Evolutionary conservation across 2,888 invertebrate genomes (phyloP).

Genomic region (Drosophila atripex): DNA sequence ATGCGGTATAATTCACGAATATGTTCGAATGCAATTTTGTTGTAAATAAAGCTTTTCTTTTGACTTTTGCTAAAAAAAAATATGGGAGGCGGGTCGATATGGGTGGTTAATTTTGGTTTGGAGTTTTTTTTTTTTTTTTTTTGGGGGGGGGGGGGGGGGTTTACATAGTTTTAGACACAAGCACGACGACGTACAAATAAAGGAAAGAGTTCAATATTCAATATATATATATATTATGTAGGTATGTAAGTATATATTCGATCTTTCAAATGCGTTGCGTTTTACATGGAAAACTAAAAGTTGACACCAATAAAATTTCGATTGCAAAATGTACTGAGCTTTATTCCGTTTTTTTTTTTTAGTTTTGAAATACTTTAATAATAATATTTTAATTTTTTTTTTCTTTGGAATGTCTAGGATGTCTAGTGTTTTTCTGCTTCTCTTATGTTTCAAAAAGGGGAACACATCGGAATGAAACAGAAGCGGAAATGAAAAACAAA

Average conservation of each 20-base stretch:
- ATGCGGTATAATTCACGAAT: conserved; percentile 31
- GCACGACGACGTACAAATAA: conserved; percentile 75
- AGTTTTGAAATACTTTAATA: no score
- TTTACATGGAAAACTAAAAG: conserved; percentile 58
- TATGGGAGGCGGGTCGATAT: conserved; percentile 9
- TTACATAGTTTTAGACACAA: conserved; percentile 75
- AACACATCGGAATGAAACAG: conserved; percentile 1
- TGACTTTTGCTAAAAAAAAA: conserved; percentile 18
- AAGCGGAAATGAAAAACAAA: neutral
- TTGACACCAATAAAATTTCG: conserved; percentile 43
- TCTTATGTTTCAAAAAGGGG: neutral
- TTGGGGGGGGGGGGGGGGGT: conserved; percentile 26
- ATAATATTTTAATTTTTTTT: neutral
- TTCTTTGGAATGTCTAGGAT: no score
- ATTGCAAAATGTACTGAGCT: conserved; percentile 44
- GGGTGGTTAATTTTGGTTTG: conserved; percentile 25
- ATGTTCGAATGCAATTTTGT: conserved; percentile 37
- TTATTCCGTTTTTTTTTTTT: conserved; percentile 7
- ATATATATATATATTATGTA: conserved; percentile 58
- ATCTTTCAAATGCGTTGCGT: conserved; percentile 67
- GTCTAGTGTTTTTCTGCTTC: conserved; percentile 1
- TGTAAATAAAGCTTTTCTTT: conserved; percentile 37
- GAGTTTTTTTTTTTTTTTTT: no score
- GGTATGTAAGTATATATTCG: conserved; percentile 57
- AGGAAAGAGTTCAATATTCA: conserved; percentile 62